Evolutionary conservation across 2,888 invertebrate genomes (phyloP).

Genomic region (Nomada flava): DNA sequence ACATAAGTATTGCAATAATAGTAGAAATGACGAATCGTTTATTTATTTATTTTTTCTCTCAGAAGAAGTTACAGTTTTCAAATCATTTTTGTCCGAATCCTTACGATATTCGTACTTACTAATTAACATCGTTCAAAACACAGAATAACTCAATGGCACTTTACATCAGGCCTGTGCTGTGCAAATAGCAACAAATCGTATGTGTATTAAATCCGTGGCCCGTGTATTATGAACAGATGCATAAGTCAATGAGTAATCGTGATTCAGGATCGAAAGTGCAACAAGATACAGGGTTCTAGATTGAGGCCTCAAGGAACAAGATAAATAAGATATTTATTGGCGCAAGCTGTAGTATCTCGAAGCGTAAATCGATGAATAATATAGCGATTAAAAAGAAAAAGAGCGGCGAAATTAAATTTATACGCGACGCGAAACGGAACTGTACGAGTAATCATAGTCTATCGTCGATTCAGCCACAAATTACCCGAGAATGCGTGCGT

Average conservation of each 20-base stretch:
- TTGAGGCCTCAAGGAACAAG: constrained; percentile 22
- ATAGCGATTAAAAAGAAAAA: constrained; percentile 10
- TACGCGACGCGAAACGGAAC: constrained; percentile 17
- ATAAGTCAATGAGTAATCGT: constrained; percentile 8
- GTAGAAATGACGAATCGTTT: too few relatives aligned
- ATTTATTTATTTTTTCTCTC: too few relatives aligned
- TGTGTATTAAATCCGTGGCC: neutral
- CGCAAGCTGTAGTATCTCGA: constrained; percentile 18
- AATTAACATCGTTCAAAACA: too few relatives aligned
- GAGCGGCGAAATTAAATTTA: constrained; percentile 8
- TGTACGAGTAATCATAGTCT: constrained; percentile 25
- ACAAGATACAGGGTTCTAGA: constrained; percentile 6
- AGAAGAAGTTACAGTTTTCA: too few relatives aligned
- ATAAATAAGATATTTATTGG: constrained; percentile 50
- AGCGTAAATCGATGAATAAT: constrained; percentile 42
- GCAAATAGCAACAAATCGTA: constrained; percentile 2
- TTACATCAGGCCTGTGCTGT: too few relatives aligned
- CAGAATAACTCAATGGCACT: too few relatives aligned
- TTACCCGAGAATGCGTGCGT: constrained; percentile 5
- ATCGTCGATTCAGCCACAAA: constrained; percentile 3
- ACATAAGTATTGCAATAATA: too few relatives aligned
- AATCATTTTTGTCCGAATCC: too few relatives aligned
- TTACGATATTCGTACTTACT: neutral
- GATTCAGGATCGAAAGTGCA: constrained; percentile 28
- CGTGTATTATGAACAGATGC: too few relatives aligned